Evolutionary conservation across 2,888 invertebrate genomes (phyloP), one percentile per base, ranked within the genome.

Genomic region (Eupeodes luniger): DNA sequence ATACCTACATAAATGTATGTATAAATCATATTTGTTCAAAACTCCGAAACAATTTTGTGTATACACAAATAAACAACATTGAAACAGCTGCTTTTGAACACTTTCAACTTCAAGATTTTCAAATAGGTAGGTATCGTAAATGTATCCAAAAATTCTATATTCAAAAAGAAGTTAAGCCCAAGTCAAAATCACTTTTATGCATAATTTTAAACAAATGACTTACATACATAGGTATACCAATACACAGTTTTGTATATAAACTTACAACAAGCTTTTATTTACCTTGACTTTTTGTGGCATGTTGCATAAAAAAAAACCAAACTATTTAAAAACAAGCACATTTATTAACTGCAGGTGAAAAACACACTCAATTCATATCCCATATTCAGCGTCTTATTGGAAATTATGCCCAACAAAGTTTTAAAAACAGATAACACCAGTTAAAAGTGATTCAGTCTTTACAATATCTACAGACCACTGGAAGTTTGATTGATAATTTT

Each of bases 251-350:
- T 44, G 12, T 44, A 6, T 16, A 69, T 16, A 36, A 34, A 34
- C 14, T 0, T 36, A 19, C 7, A 47, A 61, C 62, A 27, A 55
- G 64, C 36, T 16, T 51, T 62, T 36, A 34, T 36, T 79, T 51
- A 83, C 83, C 83, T 79, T 79, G 79, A 83, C 79, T 83, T 5
- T 7, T 7, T 79, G 67, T 49, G 57, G 72, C 57, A 59, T n/a
- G 59, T 14, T 70, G n/a, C 78, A 82, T 64, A 53, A 11, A 59
- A 72, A 72, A n/a, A 27, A n/a, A 40, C 5, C 14, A 40, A 40
- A 40, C 27, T 27, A 27, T 27, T 27, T 6, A 47, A 19, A 70
- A 55, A 57, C 5, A 70, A 64, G 12, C 19, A 62, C 14, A 59
- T 27, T 27, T 19, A 55, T 57, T 34, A 16, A 3, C 19, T 19